Conservation (phyloP, 2,888 invertebrate species). For the Cryptops parisi region DNA sequence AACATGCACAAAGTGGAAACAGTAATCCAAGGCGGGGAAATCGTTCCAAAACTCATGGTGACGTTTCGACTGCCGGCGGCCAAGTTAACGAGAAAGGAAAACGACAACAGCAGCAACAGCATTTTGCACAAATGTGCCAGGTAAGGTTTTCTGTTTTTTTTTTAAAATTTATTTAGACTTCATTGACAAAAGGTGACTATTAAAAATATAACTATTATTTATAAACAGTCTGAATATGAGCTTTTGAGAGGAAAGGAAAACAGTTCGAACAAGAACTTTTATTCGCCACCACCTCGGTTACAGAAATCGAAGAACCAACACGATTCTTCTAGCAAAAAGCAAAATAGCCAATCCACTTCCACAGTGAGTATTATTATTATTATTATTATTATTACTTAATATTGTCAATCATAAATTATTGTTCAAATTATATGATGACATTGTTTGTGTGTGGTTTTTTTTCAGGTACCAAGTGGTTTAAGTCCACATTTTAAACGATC, state of each 20-base stretch:
- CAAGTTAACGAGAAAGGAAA: no score
- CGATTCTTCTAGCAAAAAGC: not conserved
- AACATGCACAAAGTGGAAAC: not conserved
- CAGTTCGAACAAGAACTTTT: slow-evolving; percentile 1
- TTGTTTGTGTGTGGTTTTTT: no score
- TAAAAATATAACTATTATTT: not conserved
- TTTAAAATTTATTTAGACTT: not conserved
- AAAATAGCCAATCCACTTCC: not conserved
- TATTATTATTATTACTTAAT: no score
- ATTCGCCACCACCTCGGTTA: slow-evolving; percentile 18
- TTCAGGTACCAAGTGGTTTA: no score
- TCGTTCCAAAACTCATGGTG: slow-evolving; percentile 1
- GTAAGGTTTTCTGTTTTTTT: slow-evolving; percentile 1
- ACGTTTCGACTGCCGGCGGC: not conserved
- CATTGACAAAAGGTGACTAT: no score
- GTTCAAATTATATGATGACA: no score
- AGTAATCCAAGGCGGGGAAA: slow-evolving; percentile 8
- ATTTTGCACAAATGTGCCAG: slow-evolving; percentile 13
- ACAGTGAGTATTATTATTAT: no score
- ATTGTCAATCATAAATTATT: no score
- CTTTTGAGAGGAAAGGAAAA: not conserved
- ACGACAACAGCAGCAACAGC: slow-evolving; percentile 8
- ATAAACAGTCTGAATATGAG: not conserved
- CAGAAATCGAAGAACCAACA: slow-evolving; percentile 5
- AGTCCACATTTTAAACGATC: slow-evolving; percentile 3